Conservation (phyloP, 2,888 invertebrate genomes). For the Chelonus formosanus region DNA sequence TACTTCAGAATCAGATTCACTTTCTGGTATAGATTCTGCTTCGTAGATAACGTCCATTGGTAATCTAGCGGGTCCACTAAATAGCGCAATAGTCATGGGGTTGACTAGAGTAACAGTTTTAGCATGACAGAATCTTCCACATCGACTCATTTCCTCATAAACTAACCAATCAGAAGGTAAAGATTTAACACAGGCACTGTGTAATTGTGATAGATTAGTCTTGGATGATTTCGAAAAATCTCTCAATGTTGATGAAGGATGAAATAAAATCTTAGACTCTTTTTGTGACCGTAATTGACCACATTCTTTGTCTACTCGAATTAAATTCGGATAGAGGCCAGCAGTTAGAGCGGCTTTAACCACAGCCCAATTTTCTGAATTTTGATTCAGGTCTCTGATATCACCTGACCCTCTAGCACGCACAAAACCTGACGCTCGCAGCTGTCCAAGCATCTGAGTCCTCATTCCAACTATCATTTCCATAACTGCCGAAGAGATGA, state of each 20-base stretch:
- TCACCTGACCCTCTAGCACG: slow-evolving; percentile 71
- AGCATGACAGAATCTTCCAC: slow-evolving; percentile 75
- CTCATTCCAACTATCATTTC: slow-evolving; percentile 89
- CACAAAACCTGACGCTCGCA: slow-evolving; percentile 80
- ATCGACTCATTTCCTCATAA: slow-evolving; percentile 85
- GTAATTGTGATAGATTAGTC: slow-evolving; percentile 56
- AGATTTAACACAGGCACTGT: slow-evolving; percentile 61
- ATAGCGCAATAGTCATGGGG: slow-evolving; percentile 81
- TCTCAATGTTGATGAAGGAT: slow-evolving; percentile 71
- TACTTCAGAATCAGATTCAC: slow-evolving; percentile 67
- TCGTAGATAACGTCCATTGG: slow-evolving; percentile 66
- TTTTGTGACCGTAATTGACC: slow-evolving; percentile 73
- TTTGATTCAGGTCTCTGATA: slow-evolving; percentile 81
- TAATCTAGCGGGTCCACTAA: slow-evolving; percentile 76
- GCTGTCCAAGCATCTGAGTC: slow-evolving; percentile 82
- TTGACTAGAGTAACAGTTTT: slow-evolving; percentile 84
- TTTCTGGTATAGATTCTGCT: slow-evolving; percentile 60
- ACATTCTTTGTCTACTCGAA: slow-evolving; percentile 75
- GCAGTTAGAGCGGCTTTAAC: slow-evolving; percentile 89
- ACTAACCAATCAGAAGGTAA: slow-evolving; percentile 85
- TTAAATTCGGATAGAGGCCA: slow-evolving; percentile 90
- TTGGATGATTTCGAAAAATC: slow-evolving; percentile 57
- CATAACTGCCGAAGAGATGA: slow-evolving; percentile 84
- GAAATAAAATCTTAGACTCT: slow-evolving; percentile 71
- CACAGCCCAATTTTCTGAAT: slow-evolving; percentile 88